Evolutionary conservation across 1,140 invertebrate species (phyloP).

Genomic region (Procambarus clarkii): DNA sequence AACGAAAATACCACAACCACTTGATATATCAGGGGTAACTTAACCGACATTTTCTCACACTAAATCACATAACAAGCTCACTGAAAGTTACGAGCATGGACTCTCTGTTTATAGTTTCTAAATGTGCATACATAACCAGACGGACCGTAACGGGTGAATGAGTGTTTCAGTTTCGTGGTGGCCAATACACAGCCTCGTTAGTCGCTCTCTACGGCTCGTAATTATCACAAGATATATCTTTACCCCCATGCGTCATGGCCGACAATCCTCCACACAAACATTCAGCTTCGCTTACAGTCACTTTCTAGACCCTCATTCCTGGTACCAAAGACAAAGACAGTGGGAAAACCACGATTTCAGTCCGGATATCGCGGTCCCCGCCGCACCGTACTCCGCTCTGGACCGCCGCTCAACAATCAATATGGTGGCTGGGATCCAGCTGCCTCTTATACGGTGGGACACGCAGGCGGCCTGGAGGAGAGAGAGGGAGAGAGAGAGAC

Average conservation of each 20-base stretch:
- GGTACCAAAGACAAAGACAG: not conserved
- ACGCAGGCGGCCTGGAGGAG: not conserved
- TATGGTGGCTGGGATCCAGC: not conserved
- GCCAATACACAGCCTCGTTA: not conserved
- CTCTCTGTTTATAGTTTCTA: not conserved
- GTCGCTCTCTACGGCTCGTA: not conserved
- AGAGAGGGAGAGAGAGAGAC: not conserved
- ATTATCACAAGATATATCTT: not conserved
- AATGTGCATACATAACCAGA: not conserved
- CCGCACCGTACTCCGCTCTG: not conserved
- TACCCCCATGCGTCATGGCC: not conserved
- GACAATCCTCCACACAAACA: not conserved
- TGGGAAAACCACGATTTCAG: not conserved
- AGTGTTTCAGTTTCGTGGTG: not conserved
- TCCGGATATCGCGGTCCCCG: not conserved
- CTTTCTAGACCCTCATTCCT: not conserved
- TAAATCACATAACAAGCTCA: not conserved
- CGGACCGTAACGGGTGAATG: not conserved
- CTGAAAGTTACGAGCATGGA: not conserved
- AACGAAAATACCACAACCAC: not conserved
- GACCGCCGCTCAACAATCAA: conserved; percentile 1
- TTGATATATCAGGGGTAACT: not conserved
- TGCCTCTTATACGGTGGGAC: not conserved
- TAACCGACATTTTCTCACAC: not conserved
- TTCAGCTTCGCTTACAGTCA: not conserved